These are phyloP conservation scores for Hycleus cichorii DNA, from an alignment of 1,140 invertebrate species.

Conservation along the genomic window DNA sequence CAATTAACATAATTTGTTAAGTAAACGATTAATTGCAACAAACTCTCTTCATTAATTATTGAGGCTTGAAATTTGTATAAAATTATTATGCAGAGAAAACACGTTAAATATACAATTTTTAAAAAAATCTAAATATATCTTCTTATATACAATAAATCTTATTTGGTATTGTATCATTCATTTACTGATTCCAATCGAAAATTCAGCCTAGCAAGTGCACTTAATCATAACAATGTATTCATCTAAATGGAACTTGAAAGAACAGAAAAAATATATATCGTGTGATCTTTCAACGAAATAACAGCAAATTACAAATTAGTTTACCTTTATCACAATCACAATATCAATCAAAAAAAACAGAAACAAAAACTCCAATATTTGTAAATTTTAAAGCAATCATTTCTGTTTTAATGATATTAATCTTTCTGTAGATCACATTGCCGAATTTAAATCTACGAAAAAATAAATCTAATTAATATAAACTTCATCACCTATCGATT, in stretches of 20 bases:
- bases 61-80: constrained; percentile 16
- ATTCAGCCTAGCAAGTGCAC: constrained; percentile 32
- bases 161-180: constrained; percentile 27
- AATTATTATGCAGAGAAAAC: constrained; percentile 21
- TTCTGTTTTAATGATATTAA: constrained; percentile 1
- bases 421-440: constrained; percentile 10
- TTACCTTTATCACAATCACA: constrained; percentile 11
- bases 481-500: constrained; percentile 8
- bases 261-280: not conserved
- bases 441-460: not conserved
- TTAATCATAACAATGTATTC: constrained; percentile 21
- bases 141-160: constrained; percentile 20
- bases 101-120: constrained; percentile 8
- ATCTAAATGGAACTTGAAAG: constrained; percentile 10
- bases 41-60: constrained; percentile 7
- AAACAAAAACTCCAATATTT: no score
- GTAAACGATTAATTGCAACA: constrained; percentile 3
- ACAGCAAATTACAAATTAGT: constrained; percentile 1
- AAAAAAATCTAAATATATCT: constrained; percentile 23
- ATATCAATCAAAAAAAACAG: not conserved
- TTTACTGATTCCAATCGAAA: no score
- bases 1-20: not conserved
- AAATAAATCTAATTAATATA: constrained; percentile 6
- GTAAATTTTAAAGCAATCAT: not conserved
- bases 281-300: constrained; percentile 10